phyloP scores from a whole-genome alignment of 2,113 vertebrate species.

The Perca fluviatilis region DNA sequence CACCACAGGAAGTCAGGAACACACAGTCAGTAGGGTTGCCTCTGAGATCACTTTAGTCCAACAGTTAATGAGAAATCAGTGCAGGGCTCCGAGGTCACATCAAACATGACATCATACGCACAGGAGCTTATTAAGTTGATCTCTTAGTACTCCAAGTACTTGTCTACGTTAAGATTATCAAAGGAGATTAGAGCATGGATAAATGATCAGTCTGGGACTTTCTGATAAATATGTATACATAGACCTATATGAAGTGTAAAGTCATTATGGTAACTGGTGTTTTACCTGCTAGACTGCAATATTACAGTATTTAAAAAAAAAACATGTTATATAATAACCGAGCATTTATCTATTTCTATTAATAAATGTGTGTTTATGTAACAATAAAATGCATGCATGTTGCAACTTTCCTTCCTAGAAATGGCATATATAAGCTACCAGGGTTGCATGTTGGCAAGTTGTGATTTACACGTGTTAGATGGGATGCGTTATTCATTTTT shows the following conservation, averaged over 20 bases:
- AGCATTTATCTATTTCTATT: not conserved
- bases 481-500: not conserved
- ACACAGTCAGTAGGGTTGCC: not conserved
- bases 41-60: not conserved
- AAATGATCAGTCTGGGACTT: not conserved
- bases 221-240: not conserved
- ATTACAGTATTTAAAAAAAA: too few relatives aligned
- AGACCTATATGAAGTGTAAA: not conserved
- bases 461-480: not conserved
- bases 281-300: not conserved
- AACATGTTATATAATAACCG: not conserved
- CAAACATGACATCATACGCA: conserved; percentile 18
- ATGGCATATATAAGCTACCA: not conserved
- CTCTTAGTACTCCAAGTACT: conserved; percentile 8
- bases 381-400: not conserved
- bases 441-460: not conserved
- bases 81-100: conserved; percentile 49
- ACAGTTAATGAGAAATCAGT: conserved; percentile 49
- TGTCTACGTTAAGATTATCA: conserved; percentile 4
- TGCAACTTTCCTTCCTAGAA: not conserved
- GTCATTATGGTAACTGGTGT: not conserved
- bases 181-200: not conserved
- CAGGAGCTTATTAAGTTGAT: conserved; percentile 41
- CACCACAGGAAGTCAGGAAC: not conserved
- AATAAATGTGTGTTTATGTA: not conserved